phyloP scores from a whole-genome alignment of 2,113 vertebrate species.

The Oceanites oceanicus region DNA sequence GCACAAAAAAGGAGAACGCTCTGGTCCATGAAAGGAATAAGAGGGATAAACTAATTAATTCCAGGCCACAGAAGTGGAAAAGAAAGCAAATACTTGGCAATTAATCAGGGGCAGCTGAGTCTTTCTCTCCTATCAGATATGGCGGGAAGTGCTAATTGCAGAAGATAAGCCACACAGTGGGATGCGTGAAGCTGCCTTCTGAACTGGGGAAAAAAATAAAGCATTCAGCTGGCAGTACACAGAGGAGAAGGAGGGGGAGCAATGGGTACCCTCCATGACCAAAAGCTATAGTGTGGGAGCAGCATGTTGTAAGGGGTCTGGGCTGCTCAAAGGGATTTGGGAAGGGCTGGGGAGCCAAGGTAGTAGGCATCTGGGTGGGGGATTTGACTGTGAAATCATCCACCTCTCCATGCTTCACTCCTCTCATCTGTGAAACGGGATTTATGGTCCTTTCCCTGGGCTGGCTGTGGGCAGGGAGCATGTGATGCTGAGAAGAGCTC shows the following conservation, averaged over 20 bases:
- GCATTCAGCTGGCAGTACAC: neutral
- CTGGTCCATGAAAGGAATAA: constrained; percentile 44
- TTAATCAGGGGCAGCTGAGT: constrained; percentile 50
- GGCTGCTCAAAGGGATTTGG: neutral
- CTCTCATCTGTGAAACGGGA: neutral
- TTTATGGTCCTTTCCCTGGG: neutral
- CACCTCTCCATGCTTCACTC: neutral
- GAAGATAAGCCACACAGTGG: constrained; percentile 52
- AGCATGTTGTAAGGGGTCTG: neutral
- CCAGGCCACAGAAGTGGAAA: constrained; percentile 53
- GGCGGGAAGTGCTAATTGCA: constrained; percentile 50
- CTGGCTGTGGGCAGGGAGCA: neutral
- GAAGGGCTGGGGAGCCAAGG: neutral
- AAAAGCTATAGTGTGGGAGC: rapidly evolving
- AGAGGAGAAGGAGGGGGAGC: neutral
- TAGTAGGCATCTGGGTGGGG: neutral
- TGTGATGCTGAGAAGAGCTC: neutral
- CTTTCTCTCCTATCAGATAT: constrained; percentile 34
- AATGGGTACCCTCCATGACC: neutral
- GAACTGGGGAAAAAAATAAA: constrained; percentile 3
- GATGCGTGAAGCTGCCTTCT: constrained; percentile 8
- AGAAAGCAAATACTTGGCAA: constrained; percentile 52
- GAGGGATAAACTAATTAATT: constrained; percentile 64
- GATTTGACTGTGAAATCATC: neutral
- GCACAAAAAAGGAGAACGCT: constrained; percentile 19